Conservation (phyloP, 2,797 vertebrate genomes). For the Pelodytes ibericus region DNA sequence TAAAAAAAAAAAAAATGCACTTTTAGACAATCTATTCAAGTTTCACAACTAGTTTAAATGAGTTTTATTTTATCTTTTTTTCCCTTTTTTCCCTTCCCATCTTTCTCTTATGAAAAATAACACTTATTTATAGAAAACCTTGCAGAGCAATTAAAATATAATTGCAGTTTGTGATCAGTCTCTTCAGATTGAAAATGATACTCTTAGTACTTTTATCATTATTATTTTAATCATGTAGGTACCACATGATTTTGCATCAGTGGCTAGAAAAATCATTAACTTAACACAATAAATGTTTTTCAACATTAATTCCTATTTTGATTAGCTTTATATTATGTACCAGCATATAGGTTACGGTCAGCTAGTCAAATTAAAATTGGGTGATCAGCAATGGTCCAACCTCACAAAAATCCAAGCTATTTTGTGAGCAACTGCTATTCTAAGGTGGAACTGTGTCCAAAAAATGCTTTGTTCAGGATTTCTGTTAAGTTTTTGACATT, state of each 20-base stretch:
- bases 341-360: neutral
- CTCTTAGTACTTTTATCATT: neutral
- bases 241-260: neutral
- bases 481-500: slow-evolving; percentile 27
- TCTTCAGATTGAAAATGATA: neutral
- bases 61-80: neutral
- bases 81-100: neutral
- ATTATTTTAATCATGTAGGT: neutral
- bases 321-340: neutral
- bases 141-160: neutral
- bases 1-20: no score
- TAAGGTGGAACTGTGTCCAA: neutral
- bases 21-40: no score
- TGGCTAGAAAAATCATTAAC: neutral
- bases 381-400: no score
- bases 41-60: no score
- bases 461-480: slow-evolving; percentile 6
- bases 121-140: neutral
- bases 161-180: neutral
- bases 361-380: neutral
- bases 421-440: no score
- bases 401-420: no score
- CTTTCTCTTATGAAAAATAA: neutral
- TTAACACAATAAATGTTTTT: neutral
- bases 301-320: neutral